Evolutionary conservation across 2,888 invertebrate genomes (phyloP), one percentile per base, ranked within the genome.

Genomic region (Papilio protenor): DNA sequence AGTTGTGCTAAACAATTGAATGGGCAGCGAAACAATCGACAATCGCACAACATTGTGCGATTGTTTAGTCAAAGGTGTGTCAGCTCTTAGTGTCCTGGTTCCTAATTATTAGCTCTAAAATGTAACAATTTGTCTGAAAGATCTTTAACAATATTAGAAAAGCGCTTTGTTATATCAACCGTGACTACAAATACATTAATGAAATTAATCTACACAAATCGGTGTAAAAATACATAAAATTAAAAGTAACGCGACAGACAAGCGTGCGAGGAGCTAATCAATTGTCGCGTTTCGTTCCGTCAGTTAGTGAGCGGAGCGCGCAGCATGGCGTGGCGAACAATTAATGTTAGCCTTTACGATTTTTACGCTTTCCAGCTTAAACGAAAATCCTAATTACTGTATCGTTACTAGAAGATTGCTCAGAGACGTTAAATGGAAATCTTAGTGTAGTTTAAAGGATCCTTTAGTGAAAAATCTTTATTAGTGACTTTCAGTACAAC

Each of bases 281-380:
- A 87, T 88, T 86, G 77, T 77, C 69, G 64, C 75, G 71, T 82
- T 87, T 84, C 84, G 86, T 86, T 87, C 84, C 85, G 83, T 85
- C 82, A 77, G 78, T 80, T 85, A 81, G 81, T 75, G 81, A 82
- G 80, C 80, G 76, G 82, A 85, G 86, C 86, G 84, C 61, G 84
- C 84, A 81, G 80, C 80, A 78, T 79, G 73, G 80, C 77, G 79
- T 74, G 79, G 70, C 80, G 76, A 79, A 79, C 80, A 79, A 81
- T 80, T 78, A 76, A 80, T 80, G 73, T 77, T 52, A 49, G 4
- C 23, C 6, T 61, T 47, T n/a, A 23, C 2, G 57, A 57, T 33
- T 33, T 64, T 64, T 18, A 66, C 64, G 33, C 33, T 64, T 33
- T 18, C 16, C 27, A 27, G 27, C 14, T 27, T 6, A 40, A 11